Percentiles rank a stretch among this genome's conserved stretches.
phyloP scores from a whole-genome alignment of 2,888 invertebrate genomes.

The Hydrotaea diabolus region DNA sequence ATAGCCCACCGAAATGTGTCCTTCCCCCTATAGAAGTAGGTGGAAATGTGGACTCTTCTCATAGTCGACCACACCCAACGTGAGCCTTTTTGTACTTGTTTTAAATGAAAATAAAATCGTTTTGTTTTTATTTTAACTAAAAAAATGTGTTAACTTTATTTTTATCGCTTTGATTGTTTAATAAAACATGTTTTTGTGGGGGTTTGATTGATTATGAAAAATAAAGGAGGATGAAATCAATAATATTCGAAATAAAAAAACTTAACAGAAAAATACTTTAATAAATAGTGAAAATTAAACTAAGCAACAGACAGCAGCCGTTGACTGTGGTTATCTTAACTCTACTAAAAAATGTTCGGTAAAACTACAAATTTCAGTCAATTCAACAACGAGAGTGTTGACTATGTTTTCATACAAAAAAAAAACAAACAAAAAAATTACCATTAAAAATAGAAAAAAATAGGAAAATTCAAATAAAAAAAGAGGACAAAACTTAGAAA shows the following conservation, averaged over 20 bases:
- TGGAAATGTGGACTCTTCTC: too few relatives aligned
- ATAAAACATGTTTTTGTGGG: background rate
- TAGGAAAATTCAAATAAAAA: slow-evolving; percentile 21
- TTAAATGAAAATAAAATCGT: too few relatives aligned
- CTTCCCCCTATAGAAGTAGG: too few relatives aligned
- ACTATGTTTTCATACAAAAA: background rate
- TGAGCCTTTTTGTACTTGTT: too few relatives aligned
- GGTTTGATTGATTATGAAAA: background rate
- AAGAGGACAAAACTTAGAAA: background rate
- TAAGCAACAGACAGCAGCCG: slow-evolving; percentile 16
- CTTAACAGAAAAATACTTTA: slow-evolving; percentile 35
- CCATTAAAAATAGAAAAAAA: slow-evolving; percentile 25
- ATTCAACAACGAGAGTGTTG: slow-evolving; percentile 31
- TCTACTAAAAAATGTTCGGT: slow-evolving; percentile 16
- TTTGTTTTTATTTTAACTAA: slow-evolving; percentile 8
- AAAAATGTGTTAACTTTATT: slow-evolving; percentile 30
- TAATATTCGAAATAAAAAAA: slow-evolving; percentile 50
- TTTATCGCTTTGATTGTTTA: slow-evolving; percentile 24
- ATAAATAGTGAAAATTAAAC: slow-evolving; percentile 47
- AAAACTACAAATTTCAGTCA: slow-evolving; percentile 38
- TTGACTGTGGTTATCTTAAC: slow-evolving; percentile 29
- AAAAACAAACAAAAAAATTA: slow-evolving; percentile 57
- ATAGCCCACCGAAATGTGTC: too few relatives aligned
- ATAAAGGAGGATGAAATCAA: slow-evolving; percentile 18
- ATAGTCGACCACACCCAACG: background rate